Conservation (phyloP, 2,888 invertebrate genomes). For the Clitarchus hookeri region DNA sequence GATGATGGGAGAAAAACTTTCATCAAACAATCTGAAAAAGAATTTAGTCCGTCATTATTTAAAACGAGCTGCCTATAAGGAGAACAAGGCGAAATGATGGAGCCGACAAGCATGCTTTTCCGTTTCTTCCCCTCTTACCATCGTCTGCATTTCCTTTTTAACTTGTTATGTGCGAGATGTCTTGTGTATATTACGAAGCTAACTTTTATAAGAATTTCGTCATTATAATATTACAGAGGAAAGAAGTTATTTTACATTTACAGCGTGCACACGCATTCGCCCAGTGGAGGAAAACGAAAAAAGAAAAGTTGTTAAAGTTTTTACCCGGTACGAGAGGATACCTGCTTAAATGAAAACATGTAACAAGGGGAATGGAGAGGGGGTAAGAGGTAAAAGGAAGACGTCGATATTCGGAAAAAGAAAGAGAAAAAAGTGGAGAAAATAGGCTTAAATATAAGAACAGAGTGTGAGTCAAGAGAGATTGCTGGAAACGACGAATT, state of each 20-base stretch:
- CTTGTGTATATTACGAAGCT: constrained; percentile 41
- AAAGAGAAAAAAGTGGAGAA: constrained; percentile 23
- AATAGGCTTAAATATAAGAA: constrained; percentile 38
- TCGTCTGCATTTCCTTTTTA: constrained; percentile 27
- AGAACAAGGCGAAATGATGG: constrained; percentile 29
- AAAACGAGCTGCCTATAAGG: constrained; percentile 38
- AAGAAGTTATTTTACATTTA: constrained; percentile 23
- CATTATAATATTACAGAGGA: constrained; percentile 49
- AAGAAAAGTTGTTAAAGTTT: constrained; percentile 40
- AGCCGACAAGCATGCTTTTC: constrained; percentile 37
- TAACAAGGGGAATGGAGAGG: constrained; percentile 16
- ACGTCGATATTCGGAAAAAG: constrained; percentile 36
- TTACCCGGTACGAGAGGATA: constrained; percentile 38
- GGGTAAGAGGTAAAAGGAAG: constrained; percentile 28
- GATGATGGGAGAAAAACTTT: constrained; percentile 22
- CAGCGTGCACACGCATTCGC: not conserved
- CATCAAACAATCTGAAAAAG: constrained; percentile 39
- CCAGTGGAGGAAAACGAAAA: constrained; percentile 28
- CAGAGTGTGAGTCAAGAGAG: constrained; percentile 30
- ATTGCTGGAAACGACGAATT: not conserved
- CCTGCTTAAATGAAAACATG: constrained; percentile 30
- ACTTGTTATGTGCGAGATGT: constrained; percentile 25
- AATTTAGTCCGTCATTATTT: constrained; percentile 41
- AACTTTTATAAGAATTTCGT: constrained; percentile 54
- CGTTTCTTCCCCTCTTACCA: constrained; percentile 30